Conservation (phyloP, 37 sponge, comb jelly and placozoan species). For the Hormiphora californensis region DNA sequence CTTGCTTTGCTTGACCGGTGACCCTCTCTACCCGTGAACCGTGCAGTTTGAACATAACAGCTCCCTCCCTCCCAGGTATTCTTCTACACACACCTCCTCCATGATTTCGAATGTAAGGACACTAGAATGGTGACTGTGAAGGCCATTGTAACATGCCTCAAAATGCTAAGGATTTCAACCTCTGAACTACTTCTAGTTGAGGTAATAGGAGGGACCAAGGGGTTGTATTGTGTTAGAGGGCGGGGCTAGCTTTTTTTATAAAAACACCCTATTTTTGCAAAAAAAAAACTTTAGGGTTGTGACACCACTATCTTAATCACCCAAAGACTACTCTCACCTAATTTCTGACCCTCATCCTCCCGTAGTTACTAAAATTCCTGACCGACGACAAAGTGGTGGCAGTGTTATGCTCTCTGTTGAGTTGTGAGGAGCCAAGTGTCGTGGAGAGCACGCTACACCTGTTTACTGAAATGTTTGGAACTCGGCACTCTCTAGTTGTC, state of each 20-base stretch:
- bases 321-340: no score
- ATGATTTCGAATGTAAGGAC: slow-evolving; percentile 15
- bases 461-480: background rate
- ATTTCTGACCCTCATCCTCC: no score
- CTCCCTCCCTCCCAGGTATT: no score
- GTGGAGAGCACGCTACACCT: background rate
- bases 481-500: slow-evolving; percentile 30
- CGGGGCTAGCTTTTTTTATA: no score
- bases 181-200: slow-evolving; percentile 47
- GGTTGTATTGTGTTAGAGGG: no score
- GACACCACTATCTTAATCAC: no score
- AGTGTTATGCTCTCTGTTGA: slow-evolving; percentile 8
- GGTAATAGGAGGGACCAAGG: background rate
- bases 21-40: no score
- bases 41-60: no score
- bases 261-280: no score
- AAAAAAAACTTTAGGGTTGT: no score
- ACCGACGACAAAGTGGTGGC: slow-evolving; percentile 22
- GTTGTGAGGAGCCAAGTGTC: slow-evolving; percentile 10
- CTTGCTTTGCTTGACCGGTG: no score
- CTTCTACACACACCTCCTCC: slow-evolving; percentile 28
- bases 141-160: slow-evolving; percentile 8
- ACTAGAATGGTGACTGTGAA: background rate
- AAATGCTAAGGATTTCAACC: background rate
- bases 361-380: slow-evolving; percentile 25